phyloP scores from a whole-genome alignment of 92 coral and sea anemone genomes.

The Phenganax stokvisi region DNA sequence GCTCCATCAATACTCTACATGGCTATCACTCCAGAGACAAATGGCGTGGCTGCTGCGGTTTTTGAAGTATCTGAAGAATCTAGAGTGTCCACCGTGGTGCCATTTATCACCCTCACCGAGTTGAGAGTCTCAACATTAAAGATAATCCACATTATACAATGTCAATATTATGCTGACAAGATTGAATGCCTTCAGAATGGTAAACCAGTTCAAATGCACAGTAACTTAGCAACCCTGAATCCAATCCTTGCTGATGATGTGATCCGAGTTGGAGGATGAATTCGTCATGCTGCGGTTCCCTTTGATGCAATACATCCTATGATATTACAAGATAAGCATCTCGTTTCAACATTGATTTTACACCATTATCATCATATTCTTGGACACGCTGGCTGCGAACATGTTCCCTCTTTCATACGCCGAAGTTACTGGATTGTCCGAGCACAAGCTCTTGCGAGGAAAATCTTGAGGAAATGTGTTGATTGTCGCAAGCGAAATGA shows the following conservation, averaged over 20 bases:
- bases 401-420: constrained; percentile 40
- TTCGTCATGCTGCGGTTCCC: constrained; percentile 38
- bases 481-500: constrained; percentile 52
- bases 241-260: constrained; percentile 43
- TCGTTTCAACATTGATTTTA: constrained; percentile 35
- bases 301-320: constrained; percentile 43
- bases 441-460: constrained; percentile 44
- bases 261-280: constrained; percentile 45
- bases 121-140: constrained; percentile 37
- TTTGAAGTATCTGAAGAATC: constrained; percentile 39
- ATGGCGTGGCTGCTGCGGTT: constrained; percentile 56
- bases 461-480: constrained; percentile 43
- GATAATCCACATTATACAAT: constrained; percentile 36
- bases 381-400: constrained; percentile 48
- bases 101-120: constrained; percentile 36
- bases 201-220: constrained; percentile 37
- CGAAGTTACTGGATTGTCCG: constrained; percentile 44
- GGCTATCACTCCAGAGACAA: constrained; percentile 49
- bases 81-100: background rate
- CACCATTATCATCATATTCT: constrained; percentile 38
- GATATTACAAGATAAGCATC: constrained; percentile 48
- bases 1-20: constrained; percentile 43
- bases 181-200: constrained; percentile 28
- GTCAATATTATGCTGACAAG: constrained; percentile 42
- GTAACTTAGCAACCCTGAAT: constrained; percentile 50